Base-by-base conservation (phyloP, 2,888 invertebrate species). In the Dendrolimus pini region DNA sequence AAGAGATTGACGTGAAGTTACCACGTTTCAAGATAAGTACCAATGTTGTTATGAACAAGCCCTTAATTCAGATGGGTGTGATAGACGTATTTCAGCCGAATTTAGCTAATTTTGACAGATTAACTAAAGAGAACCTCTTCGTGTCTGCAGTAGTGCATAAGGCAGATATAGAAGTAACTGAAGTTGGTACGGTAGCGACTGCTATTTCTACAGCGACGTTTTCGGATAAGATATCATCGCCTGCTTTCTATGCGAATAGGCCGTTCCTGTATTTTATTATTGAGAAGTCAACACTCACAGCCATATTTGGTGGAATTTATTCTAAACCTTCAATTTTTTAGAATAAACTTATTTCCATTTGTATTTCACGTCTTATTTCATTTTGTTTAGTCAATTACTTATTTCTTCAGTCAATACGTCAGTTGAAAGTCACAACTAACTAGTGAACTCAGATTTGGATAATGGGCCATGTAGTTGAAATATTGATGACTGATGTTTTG, bases 111-210 rank as follows among this genome's bases (percentile, higher is more conserved):
- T 91, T 95, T 53, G 77, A 89, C 12, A 86, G 88, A 47, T 92
- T 95, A 54, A 88, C 91, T 0, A 78, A 81, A 6, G 90, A 93
- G 55, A 80, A 89, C 55, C 86, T 93, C 53, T 93, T 85, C 64
- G 89, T 95, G 8, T 93, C 93, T 0, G 88, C 92, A 9, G 88
- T 94, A 13, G 89, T 95, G 1, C 96, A 96, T 73, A 94, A 94
- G 68, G 94, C 95, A 7, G 93, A 93, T 68, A 94, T 96, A 62
- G 94, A 95, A 73, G 95, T 96, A 0, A 93, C 94, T 41, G 96
- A 96, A 77, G 91, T 94, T 60, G 96, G 96, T 6, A 95, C 95
- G 0, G 92, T 93, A 41, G 95, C 95, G 0, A 90, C 93, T 0
- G 94, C 94, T 0, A 91, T 92, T 0, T 92, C 94, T 0, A 75